Percentiles rank a stretch among this genome's conserved stretches.
Conservation (phyloP, 2,888 invertebrate genomes). For the Drosophila bunnanda region DNA sequence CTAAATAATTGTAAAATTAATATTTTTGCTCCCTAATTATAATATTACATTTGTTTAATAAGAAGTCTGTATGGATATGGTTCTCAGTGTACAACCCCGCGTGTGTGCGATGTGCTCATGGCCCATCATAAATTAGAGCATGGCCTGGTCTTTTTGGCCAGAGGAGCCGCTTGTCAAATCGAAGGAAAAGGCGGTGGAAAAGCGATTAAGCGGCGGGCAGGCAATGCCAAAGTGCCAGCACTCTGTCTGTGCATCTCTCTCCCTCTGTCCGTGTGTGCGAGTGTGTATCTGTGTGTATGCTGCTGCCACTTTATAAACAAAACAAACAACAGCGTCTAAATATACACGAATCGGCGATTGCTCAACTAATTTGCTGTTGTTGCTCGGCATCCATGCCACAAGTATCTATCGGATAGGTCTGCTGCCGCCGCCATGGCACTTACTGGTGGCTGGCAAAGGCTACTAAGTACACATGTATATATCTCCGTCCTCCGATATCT, state of each 20-base stretch:
- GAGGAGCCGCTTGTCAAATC: constrained; percentile 64
- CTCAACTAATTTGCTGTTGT: constrained; percentile 80
- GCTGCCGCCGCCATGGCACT: constrained; percentile 8
- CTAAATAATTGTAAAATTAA: no score
- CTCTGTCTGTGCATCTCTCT: constrained; percentile 16
- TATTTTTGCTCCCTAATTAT: no score
- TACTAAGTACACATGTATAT: constrained; percentile 2
- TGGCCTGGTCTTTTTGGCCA: constrained; percentile 59
- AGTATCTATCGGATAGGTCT: constrained; percentile 49
- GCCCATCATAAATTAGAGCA: constrained; percentile 63
- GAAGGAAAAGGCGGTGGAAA: constrained; percentile 56
- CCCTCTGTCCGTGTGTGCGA: background rate
- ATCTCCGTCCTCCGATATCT: background rate
- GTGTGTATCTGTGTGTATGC: constrained; percentile 38
- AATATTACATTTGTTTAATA: no score
- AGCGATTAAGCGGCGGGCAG: constrained; percentile 63
- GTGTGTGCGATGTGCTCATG: constrained; percentile 31
- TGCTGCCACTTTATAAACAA: constrained; percentile 79
- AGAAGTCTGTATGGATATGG: no score
- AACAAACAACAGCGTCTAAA: constrained; percentile 77
- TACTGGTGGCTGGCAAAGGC: constrained; percentile 9
- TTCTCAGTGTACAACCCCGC: background rate
- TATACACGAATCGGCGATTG: constrained; percentile 75
- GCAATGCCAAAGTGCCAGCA: constrained; percentile 54
- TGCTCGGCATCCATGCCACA: constrained; percentile 58